These are phyloP conservation scores for Podocnemis expansa DNA, from an alignment of 2,113 vertebrate genomes.

Conservation along the genomic window DNA sequence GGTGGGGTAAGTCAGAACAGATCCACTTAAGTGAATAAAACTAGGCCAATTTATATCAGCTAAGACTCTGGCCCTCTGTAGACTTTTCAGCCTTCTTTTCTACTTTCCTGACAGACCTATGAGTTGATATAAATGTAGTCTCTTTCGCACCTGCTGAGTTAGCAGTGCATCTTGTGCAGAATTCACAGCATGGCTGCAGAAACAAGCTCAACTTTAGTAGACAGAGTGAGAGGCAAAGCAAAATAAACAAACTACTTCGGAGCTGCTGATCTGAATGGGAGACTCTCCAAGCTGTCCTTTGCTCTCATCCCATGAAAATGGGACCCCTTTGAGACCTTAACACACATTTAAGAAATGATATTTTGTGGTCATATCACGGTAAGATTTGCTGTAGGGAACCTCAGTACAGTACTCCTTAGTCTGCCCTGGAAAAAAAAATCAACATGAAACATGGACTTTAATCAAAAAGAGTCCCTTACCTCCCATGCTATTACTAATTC, in stretches of 20 bases:
- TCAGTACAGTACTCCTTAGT: background rate
- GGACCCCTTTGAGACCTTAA: background rate
- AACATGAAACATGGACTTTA: background rate
- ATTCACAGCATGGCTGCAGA: background rate
- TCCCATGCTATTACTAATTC: constrained; percentile 99
- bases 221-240: background rate
- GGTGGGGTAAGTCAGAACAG: background rate
- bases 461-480: constrained; percentile 79
- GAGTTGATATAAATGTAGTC: background rate
- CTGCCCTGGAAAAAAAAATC: constrained; percentile 25
- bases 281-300: background rate
- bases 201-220: background rate
- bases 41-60: background rate
- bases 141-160: background rate
- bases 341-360: background rate
- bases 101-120: background rate
- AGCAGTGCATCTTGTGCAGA: background rate
- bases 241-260: background rate
- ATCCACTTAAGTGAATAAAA: background rate
- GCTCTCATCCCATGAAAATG: background rate
- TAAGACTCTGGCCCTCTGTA: background rate
- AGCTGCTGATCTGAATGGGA: background rate
- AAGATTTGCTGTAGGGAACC: constrained; percentile 3
- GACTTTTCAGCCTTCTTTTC: background rate
- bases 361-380: background rate